Conservation (phyloP, 2,113 vertebrate species). For the Hyla sarda region DNA sequence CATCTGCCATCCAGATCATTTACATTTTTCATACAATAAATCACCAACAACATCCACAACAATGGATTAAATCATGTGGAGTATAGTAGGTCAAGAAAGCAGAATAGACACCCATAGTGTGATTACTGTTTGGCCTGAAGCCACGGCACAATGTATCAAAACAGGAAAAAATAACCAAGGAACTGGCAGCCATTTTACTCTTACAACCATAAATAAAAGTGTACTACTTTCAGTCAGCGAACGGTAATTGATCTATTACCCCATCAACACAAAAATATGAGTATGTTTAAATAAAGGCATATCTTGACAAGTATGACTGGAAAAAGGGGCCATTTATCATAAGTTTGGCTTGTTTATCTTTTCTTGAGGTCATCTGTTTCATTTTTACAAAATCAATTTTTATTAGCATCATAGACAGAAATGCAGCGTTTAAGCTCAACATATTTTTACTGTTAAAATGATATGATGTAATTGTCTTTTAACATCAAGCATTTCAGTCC, state of each 20-base stretch:
- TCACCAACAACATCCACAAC: constrained; percentile 87
- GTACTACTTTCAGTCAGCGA: constrained; percentile 60
- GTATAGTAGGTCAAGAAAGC: constrained; percentile 75
- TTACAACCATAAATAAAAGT: constrained; percentile 64
- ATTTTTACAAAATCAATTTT: constrained; percentile 69
- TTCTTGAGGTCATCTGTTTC: constrained; percentile 68
- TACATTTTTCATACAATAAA: constrained; percentile 90
- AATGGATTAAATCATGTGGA: constrained; percentile 78
- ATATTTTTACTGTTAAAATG: constrained; percentile 36
- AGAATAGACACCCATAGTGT: constrained; percentile 68
- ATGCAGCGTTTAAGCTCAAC: constrained; percentile 59
- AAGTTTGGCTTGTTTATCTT: constrained; percentile 67
- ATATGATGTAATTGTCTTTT: constrained; percentile 55
- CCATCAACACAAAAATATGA: constrained; percentile 65
- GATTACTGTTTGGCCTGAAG: constrained; percentile 65
- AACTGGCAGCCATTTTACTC: constrained; percentile 63
- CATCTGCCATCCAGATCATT: constrained; percentile 97
- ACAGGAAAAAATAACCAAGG: constrained; percentile 38
- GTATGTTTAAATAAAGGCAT: constrained; percentile 71
- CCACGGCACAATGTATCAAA: constrained; percentile 57
- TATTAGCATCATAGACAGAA: constrained; percentile 63
- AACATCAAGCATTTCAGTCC: constrained; percentile 24
- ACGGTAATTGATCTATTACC: constrained; percentile 69
- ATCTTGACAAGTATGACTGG: constrained; percentile 69
- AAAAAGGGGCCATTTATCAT: constrained; percentile 68